phyloP scores from a whole-genome alignment of 2,113 vertebrate genomes.

The Mustela lutreola region DNA sequence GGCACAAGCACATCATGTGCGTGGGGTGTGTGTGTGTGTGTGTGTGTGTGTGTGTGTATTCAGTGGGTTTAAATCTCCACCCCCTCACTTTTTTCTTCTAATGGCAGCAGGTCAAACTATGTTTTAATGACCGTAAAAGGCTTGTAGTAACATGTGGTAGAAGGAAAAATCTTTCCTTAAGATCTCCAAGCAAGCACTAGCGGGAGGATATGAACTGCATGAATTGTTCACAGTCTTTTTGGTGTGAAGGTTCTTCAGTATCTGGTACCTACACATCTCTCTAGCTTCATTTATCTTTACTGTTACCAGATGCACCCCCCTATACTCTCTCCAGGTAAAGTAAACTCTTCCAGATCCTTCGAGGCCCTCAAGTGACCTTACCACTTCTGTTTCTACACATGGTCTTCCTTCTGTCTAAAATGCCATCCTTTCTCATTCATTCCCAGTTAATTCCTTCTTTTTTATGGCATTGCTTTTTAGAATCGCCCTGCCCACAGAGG shows the following conservation, averaged over 20 bases:
- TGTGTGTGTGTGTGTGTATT: neutral
- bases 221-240: neutral
- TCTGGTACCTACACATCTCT: neutral
- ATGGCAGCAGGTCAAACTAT: neutral
- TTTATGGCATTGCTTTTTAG: neutral
- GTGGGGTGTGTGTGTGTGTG: fast-evolving
- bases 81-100: neutral
- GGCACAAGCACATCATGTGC: neutral
- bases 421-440: neutral
- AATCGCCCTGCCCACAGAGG: neutral
- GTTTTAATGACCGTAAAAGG: neutral
- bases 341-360: neutral
- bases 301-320: neutral
- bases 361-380: too few species aligned
- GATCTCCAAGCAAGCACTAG: neutral
- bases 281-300: neutral
- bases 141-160: neutral
- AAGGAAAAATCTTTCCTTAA: neutral
- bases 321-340: neutral
- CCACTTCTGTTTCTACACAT: neutral
- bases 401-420: neutral
- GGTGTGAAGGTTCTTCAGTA: neutral
- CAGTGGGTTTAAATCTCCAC: neutral
- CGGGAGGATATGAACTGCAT: neutral
- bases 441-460: neutral